A percentile compares a stretch with the other conserved stretches of the same genome.
These are phyloP conservation scores for Sinhomidia bicolor DNA, from an alignment of 2,888 invertebrate genomes.

Conservation along the genomic window DNA sequence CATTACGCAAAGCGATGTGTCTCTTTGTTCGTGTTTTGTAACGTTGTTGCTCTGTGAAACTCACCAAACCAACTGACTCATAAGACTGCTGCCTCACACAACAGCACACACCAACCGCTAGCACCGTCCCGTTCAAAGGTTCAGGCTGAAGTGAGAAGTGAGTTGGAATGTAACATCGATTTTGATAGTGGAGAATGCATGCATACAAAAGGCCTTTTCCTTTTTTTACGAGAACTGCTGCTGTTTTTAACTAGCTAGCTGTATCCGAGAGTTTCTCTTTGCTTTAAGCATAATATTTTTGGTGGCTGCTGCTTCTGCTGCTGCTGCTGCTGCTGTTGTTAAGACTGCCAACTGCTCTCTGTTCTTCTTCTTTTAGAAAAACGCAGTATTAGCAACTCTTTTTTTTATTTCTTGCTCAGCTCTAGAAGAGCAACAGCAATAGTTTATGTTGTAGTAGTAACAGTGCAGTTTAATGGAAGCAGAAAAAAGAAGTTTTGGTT, in stretches of 20 bases:
- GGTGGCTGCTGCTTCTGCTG: not conserved
- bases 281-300: not conserved
- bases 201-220: not conserved
- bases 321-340: not conserved
- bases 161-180: slow-evolving; percentile 53
- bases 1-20: too few species aligned
- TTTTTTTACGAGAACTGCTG: not conserved
- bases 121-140: slow-evolving; percentile 35
- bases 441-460: not conserved
- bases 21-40: too few species aligned
- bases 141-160: slow-evolving; percentile 43
- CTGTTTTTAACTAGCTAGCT: not conserved
- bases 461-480: not conserved
- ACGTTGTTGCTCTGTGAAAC: too few species aligned
- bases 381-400: not conserved
- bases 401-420: not conserved
- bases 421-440: not conserved
- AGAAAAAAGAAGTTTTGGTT: not conserved
- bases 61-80: not conserved
- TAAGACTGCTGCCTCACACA: too few species aligned
- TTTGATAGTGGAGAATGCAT: slow-evolving; percentile 10
- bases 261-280: too few species aligned
- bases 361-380: too few species aligned
- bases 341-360: slow-evolving; percentile 10
- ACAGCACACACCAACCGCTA: too few species aligned